Evolutionary conservation across 2,113 vertebrate species (phyloP).

Genomic region (Oxygymnocypris stewartii): DNA sequence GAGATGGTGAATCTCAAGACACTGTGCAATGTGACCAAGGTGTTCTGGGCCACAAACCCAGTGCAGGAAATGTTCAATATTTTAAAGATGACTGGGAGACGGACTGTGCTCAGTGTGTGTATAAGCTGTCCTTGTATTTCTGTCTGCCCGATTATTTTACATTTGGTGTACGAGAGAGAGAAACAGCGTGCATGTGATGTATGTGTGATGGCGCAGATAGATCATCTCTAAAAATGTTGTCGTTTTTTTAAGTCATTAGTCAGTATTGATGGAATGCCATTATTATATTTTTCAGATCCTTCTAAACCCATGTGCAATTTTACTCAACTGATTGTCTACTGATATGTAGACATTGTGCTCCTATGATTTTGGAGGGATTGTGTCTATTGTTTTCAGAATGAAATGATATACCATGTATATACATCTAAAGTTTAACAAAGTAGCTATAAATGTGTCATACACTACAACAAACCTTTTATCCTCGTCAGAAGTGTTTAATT

Average conservation of each 20-base stretch:
- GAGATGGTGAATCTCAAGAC: slow-evolving; percentile 32
- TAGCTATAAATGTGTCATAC: slow-evolving; percentile 65
- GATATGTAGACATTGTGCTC: slow-evolving; percentile 52
- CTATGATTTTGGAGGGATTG: slow-evolving; percentile 53
- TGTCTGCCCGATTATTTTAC: slow-evolving; percentile 29
- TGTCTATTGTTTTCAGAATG: slow-evolving; percentile 63
- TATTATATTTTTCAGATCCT: slow-evolving; percentile 62
- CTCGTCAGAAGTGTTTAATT: slow-evolving; percentile 27
- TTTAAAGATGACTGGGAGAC: slow-evolving; percentile 48
- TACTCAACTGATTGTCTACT: slow-evolving; percentile 54
- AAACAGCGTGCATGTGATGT: slow-evolving; percentile 21
- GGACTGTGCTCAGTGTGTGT: slow-evolving; percentile 43
- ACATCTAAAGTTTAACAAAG: slow-evolving; percentile 67
- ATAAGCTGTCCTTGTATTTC: slow-evolving; percentile 32
- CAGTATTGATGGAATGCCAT: slow-evolving; percentile 58
- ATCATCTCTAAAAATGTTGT: slow-evolving; percentile 62
- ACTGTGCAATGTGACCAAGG: slow-evolving; percentile 37
- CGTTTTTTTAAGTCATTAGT: slow-evolving; percentile 64
- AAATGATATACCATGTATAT: slow-evolving; percentile 72
- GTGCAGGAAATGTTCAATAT: not conserved
- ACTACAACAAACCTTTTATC: slow-evolving; percentile 36
- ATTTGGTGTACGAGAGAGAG: slow-evolving; percentile 25
- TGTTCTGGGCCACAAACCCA: slow-evolving; percentile 16
- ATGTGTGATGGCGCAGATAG: slow-evolving; percentile 34
- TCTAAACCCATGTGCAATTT: slow-evolving; percentile 53